Evolutionary conservation across 2,113 vertebrate genomes (phyloP), one percentile per base, ranked within the genome.

Genomic region (Phylloscopus trochilus): DNA sequence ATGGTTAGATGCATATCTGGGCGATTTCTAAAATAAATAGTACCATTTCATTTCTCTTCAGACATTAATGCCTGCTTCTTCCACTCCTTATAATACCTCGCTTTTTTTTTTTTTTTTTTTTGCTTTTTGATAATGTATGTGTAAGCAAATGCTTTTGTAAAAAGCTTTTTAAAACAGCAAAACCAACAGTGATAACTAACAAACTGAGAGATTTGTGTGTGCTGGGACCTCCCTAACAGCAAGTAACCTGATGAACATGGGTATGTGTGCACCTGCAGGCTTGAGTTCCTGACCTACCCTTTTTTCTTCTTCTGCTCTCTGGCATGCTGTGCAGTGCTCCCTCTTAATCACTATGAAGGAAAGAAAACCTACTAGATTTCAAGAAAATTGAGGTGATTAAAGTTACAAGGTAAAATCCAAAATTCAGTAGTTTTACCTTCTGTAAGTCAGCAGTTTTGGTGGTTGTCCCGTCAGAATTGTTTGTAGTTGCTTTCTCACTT

Each of bases 331-430:
- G 90, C 96, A 91, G 93, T 97, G 90, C 97, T 95, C 72, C 97
- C 91, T 96, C 92, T 96, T 95, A 96, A 95, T 95, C 96, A 93
- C 96, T 96, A 63, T 97, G 97, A 98, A 98, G 98, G 97, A 96
- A 81, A 96, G 96, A 82, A 96, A 96, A 98, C 96, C 97, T 97
- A 95, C 97, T 97, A 96, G 82, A 93, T 97, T 97, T 83, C 97
- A 95, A 95, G 96, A 97, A 90, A 95, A 96, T 92, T 97, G 95
- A 98, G 98, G 97, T 98, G 98, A 98, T 98, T 97, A 90, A 95
- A 96, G 82, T 95, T 89, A 63, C 93, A 93, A 97, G 96, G 96
- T 97, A 96, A 97, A 94, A 73, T 39, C 3, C 41, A 68, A 96
- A 95, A 90, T 78, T 86, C 52, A 68, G 75, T 95, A 90, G 86